Evolutionary conservation across 2,888 invertebrate genomes (phyloP).

Genomic region (Caenorhabditis afra): DNA sequence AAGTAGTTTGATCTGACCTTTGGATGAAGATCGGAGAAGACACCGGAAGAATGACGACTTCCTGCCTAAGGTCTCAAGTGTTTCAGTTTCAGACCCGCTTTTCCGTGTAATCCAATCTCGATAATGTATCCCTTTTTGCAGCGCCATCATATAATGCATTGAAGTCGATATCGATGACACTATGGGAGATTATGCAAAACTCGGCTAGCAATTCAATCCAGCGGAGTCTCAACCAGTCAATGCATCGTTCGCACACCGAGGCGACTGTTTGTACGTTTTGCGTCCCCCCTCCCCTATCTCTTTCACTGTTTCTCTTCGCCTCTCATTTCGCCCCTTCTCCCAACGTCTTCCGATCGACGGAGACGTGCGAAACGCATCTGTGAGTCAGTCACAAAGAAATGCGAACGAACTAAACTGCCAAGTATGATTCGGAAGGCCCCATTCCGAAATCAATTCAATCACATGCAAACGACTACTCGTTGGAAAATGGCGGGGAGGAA

Average conservation of each 20-base stretch:
- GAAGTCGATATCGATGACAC: slow-evolving; percentile 82
- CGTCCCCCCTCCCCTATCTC: background rate
- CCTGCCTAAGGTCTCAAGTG: background rate
- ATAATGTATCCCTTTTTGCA: slow-evolving; percentile 80
- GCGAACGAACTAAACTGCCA: slow-evolving; percentile 19
- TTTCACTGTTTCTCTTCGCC: background rate
- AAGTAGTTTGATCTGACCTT: background rate
- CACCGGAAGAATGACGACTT: background rate
- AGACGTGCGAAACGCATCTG: background rate
- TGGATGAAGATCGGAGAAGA: background rate
- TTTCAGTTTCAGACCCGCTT: background rate
- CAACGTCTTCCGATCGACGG: background rate
- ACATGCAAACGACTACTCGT: slow-evolving; percentile 18
- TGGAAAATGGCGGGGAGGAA: background rate
- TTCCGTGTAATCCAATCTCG: slow-evolving; percentile 5
- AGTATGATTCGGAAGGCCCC: slow-evolving; percentile 20
- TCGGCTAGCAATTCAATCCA: slow-evolving; percentile 71
- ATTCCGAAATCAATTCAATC: slow-evolving; percentile 37
- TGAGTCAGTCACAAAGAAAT: slow-evolving; percentile 31
- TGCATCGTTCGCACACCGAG: slow-evolving; percentile 66
- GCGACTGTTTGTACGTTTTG: slow-evolving; percentile 60
- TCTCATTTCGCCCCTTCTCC: slow-evolving; percentile 8
- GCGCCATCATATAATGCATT: slow-evolving; percentile 84
- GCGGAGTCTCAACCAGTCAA: slow-evolving; percentile 69
- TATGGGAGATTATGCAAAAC: slow-evolving; percentile 85